Base-by-base conservation (phyloP, 2,888 invertebrate species). In the Leucoma salicis region DNA sequence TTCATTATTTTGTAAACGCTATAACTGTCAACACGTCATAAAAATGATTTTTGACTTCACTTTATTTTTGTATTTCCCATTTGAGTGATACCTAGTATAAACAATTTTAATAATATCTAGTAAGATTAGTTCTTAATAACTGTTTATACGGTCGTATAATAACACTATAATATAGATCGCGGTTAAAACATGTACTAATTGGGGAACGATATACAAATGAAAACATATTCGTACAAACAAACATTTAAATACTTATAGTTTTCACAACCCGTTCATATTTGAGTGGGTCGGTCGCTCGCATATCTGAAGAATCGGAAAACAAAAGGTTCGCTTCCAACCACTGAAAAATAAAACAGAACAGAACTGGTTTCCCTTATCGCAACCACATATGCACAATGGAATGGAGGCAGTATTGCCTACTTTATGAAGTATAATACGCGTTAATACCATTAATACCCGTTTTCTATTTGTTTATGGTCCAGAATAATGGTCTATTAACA, bases 401-500 rank as follows among this genome's bases (percentile, higher is more conserved):
- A 16, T 38, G 41, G 13, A 10, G 37, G 39, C 47, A 38, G 32
- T 37, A 40, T 57, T 57, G 41, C 53, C 48, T 35, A 57, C 68
- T 63, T 59, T 59, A 59, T 74, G 70, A 73, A 78, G 68, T 77
- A 57, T 73, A 78, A 77, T 73, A 62, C 68, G 42, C 46, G 41
- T 45, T 45, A 45, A 45, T 53, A 55, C 63, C 63, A 66, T 70
- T 67, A 74, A 74, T 74, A 74, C 62, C 56, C 58, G 61, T 72
- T 77, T 73, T 72, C 75, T 77, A 78, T 79, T 78, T 75, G 77
- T 78, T 79, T 78, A 78, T 66, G 78, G 70, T 53, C 64, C 58
- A 35, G 50, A 49, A 64, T 64, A 61, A 61, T 64, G 62, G 65
- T 62, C 74, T 74, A 73, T 75, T 74, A 74, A 58, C 62, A 60